A percentile compares a stretch with the other conserved stretches of the same genome.
These are phyloP conservation scores for Bryconaethiops microstoma DNA, from an alignment of 2,797 vertebrate species.

Conservation along the genomic window DNA sequence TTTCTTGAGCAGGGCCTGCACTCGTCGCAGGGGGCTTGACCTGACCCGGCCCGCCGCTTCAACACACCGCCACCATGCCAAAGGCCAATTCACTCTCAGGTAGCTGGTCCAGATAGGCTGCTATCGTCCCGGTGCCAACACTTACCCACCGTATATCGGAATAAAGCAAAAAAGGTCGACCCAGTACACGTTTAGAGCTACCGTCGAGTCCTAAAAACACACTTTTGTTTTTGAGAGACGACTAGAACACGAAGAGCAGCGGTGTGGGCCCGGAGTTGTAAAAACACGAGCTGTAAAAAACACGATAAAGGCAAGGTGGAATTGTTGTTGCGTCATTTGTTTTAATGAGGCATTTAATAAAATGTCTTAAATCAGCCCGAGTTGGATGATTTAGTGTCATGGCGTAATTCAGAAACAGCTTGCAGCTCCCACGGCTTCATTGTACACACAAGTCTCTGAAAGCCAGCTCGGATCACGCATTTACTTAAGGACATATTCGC, in stretches of 20 bases:
- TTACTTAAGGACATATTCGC: constrained; percentile 26
- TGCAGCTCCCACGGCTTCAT: neutral
- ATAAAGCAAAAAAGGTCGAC: neutral
- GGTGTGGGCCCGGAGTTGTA: neutral
- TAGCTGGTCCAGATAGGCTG: neutral
- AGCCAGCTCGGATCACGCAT: constrained; percentile 5
- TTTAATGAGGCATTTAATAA: no score
- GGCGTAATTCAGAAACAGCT: constrained; percentile 11
- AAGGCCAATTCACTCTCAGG: constrained; percentile 1
- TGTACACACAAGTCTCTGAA: constrained; percentile 6
- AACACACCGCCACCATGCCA: neutral
- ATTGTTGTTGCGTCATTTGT: neutral
- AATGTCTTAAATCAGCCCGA: neutral
- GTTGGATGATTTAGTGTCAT: neutral
- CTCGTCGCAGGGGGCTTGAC: neutral
- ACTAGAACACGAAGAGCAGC: neutral
- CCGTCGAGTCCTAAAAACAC: neutral
- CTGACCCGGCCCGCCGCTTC: constrained; percentile 1
- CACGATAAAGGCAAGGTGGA: neutral
- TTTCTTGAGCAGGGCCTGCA: neutral
- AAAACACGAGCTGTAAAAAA: no score
- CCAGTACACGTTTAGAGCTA: neutral
- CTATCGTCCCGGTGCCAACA: neutral
- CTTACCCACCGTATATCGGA: constrained; percentile 4
- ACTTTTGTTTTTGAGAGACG: neutral